These are phyloP conservation scores for Agrotis clavis DNA, from an alignment of 2,888 invertebrate genomes.

Conservation along the genomic window DNA sequence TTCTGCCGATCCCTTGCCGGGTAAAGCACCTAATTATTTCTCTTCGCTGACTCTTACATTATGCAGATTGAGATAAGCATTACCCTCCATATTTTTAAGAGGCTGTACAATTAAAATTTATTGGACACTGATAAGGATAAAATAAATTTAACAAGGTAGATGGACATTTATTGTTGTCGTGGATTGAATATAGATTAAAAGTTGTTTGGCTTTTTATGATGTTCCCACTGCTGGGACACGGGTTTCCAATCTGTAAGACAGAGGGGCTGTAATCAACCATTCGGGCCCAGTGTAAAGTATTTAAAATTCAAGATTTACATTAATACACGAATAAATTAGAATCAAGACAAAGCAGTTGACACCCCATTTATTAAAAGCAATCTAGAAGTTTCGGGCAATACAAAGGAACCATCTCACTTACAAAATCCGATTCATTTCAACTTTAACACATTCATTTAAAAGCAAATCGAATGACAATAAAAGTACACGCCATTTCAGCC, in stretches of 20 bases:
- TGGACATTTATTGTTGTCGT: constrained; percentile 22
- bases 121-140: constrained; percentile 44
- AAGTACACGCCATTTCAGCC: background rate
- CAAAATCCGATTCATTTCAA: background rate
- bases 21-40: constrained; percentile 59
- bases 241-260: too few species aligned
- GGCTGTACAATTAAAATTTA: constrained; percentile 50
- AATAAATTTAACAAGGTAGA: constrained; percentile 45
- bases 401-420: background rate
- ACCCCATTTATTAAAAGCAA: background rate
- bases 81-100: constrained; percentile 56
- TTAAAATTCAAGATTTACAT: too few species aligned
- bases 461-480: constrained; percentile 26
- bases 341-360: too few species aligned
- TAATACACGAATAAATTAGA: too few species aligned
- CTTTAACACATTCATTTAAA: background rate
- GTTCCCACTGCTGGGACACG: too few species aligned
- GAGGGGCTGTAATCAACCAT: too few species aligned
- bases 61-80: constrained; percentile 42
- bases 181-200: constrained; percentile 14
- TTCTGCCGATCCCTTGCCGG: constrained; percentile 20
- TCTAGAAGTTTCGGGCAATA: background rate
- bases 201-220: too few species aligned
- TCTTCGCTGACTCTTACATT: constrained; percentile 52
- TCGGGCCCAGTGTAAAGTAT: too few species aligned